Base-by-base conservation (phyloP, 2,797 vertebrate species). In the Peromyscus aztecus region DNA sequence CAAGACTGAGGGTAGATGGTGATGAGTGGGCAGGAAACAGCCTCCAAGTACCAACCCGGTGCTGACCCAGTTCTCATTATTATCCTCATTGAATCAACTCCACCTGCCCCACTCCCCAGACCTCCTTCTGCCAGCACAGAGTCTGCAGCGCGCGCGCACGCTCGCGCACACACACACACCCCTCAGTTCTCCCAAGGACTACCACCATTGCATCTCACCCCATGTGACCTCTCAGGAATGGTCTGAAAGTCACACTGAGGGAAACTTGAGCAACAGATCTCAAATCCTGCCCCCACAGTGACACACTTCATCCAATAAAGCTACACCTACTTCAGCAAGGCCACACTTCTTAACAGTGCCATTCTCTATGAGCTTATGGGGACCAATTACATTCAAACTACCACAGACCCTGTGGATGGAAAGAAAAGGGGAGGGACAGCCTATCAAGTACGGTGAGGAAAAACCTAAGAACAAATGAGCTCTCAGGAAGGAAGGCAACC, bases 391-490 rank as follows among this genome's bases (percentile, higher is more conserved):
- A 73, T 37, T 37, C n/a, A 37, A 73, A 73, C 19, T 73, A 73
- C n/a, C 69, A 71, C 69, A 73, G 69, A 94, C n/a, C 24, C 43
- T 1, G 0, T 16, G 23, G 80, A 75, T 63, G n/a, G 11, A 13
- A 49, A 78, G 52, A 52, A 34, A 10, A 9, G 55, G 19, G 2
- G 0, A 17, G 17, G 10, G 12, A 88, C 55, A n/a, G 81, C 81
- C 90, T 69, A 80, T 14, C 11, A 87, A 80, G 40, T 31, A 93
- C 71, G 91, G 80, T 19, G 7, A 95, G 46, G 67, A 65, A 17
- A 86, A 17, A 63, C 93, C 88, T 65, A 88, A 94, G 94, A 94
- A 90, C 89, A 86, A 83, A 96, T 93, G 78, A 87, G 37, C 19
- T 77, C 89, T 91, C 82, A 67, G 61, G 91, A 95, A 85, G 46